Evolutionary conservation across 2,113 vertebrate genomes (phyloP).

Genomic region (Cichladusa arquata): DNA sequence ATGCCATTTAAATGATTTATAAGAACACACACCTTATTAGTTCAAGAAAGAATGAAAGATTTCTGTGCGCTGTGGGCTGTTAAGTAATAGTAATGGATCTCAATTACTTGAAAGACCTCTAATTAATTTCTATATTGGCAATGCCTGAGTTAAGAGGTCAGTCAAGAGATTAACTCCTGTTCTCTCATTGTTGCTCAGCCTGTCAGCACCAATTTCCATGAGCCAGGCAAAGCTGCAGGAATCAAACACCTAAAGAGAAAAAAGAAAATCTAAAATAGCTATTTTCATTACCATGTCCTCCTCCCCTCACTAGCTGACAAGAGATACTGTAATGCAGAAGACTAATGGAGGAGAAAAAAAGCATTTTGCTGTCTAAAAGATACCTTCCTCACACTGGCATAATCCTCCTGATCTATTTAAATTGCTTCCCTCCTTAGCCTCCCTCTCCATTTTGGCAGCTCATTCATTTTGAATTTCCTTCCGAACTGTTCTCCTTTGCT

Average conservation of each 20-base stretch:
- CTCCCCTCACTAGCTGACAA: neutral
- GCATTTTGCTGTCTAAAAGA: neutral
- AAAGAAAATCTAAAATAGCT: neutral
- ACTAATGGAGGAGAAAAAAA: neutral
- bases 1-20: constrained; percentile 7
- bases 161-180: constrained; percentile 9
- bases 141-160: neutral
- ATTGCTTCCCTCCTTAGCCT: neutral
- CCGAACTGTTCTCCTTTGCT: neutral
- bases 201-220: neutral
- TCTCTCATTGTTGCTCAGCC: neutral
- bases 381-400: neutral
- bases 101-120: constrained; percentile 42
- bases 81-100: constrained; percentile 51
- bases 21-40: neutral
- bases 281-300: neutral
- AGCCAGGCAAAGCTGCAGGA: neutral
- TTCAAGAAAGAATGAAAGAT: constrained; percentile 15
- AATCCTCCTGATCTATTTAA: constrained; percentile 11
- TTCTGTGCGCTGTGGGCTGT: neutral
- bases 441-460: neutral
- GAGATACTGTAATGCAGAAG: neutral
- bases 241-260: neutral
- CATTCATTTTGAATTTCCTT: constrained; percentile 31
- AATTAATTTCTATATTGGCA: constrained; percentile 54